Conservation (phyloP, 2,888 invertebrate genomes). For the Trissonchulus latispiculum region DNA sequence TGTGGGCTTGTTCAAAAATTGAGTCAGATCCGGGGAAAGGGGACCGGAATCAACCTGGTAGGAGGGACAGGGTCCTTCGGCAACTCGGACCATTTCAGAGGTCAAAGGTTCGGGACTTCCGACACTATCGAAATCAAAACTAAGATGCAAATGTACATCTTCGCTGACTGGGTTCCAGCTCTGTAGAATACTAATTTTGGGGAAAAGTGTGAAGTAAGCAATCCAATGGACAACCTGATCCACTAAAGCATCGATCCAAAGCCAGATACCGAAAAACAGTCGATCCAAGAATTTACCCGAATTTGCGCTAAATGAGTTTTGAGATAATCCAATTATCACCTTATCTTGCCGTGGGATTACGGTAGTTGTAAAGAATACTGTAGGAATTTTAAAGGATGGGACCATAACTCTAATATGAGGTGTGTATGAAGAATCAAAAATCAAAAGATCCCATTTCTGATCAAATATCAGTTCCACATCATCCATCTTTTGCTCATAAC, state of each 20-base stretch:
- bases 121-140: no score
- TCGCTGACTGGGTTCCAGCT: background rate
- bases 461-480: no score
- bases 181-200: no score
- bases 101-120: background rate
- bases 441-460: conserved; percentile 1
- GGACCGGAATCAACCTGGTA: background rate
- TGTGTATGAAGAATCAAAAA: conserved; percentile 10
- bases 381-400: background rate
- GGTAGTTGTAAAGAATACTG: background rate
- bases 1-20: conserved; percentile 24
- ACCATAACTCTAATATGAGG: no score
- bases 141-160: background rate
- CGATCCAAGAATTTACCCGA: background rate
- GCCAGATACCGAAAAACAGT: background rate
- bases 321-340: no score
- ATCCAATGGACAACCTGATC: background rate
- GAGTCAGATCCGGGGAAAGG: no score
- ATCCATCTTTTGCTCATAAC: no score
- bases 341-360: no score
- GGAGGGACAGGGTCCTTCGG: background rate
- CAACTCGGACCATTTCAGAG: background rate
- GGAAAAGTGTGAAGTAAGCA: no score
- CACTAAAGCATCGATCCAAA: no score
- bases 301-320: no score